A percentile compares a stretch with the other conserved stretches of the same genome.
Conservation (phyloP, 2,888 invertebrate genomes). For the Rotaria magnacalcarata region DNA sequence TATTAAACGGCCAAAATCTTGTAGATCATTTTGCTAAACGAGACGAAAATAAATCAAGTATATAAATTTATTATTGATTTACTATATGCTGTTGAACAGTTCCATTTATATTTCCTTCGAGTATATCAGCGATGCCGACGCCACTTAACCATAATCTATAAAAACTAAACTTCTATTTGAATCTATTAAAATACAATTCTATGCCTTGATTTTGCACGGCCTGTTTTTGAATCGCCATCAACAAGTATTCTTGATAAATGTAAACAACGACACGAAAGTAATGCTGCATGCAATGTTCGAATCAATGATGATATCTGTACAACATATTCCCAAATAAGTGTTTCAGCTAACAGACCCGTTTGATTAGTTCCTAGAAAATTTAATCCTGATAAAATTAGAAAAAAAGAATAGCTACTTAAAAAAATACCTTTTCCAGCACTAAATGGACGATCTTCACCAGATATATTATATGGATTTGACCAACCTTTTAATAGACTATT, state of each 20-base stretch:
- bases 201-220: constrained; percentile 17
- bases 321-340: constrained; percentile 86
- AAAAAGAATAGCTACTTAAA: no score
- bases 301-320: constrained; percentile 90
- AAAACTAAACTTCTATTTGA: no score
- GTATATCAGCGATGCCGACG: constrained; percentile 74
- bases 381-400: no score
- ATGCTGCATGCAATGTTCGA: constrained; percentile 77
- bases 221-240: constrained; percentile 47
- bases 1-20: constrained; percentile 81
- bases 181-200: no score
- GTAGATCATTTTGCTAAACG: constrained; percentile 78
- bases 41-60: not conserved
- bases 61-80: not conserved
- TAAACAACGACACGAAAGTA: constrained; percentile 74
- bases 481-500: constrained; percentile 52
- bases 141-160: constrained; percentile 73
- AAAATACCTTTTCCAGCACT: constrained; percentile 50
- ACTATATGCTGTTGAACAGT: not conserved
- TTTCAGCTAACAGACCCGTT: constrained; percentile 72
- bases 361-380: not conserved
- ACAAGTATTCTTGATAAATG: constrained; percentile 80
- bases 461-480: constrained; percentile 51
- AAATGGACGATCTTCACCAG: constrained; percentile 51
- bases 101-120: constrained; percentile 57